phyloP scores from a whole-genome alignment of 2,113 vertebrate genomes.

The Xiphias gladius region DNA sequence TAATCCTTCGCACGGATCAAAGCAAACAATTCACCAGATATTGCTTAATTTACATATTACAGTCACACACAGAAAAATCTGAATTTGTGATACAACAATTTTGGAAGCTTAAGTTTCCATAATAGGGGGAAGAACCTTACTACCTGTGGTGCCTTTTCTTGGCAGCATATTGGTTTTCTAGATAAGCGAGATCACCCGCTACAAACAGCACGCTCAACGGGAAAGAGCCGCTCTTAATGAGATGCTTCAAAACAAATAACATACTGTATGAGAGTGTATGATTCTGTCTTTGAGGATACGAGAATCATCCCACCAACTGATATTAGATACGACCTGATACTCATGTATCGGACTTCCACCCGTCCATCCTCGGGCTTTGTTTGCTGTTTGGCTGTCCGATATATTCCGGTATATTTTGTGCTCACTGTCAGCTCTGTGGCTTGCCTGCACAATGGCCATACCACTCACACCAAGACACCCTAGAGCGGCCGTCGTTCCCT shows the following conservation, averaged over 20 bases:
- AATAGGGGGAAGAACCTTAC: neutral
- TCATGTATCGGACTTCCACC: conserved; percentile 39
- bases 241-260: conserved; percentile 28
- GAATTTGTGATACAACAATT: neutral
- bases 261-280: neutral
- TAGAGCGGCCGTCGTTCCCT: conserved; percentile 46
- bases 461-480: conserved; percentile 59
- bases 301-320: conserved; percentile 23
- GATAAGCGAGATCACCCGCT: neutral
- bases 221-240: conserved; percentile 35
- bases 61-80: neutral
- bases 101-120: neutral
- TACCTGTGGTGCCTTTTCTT: neutral
- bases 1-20: conserved; percentile 5
- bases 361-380: conserved; percentile 48
- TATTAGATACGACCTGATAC: conserved; percentile 41
- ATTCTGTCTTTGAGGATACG: conserved; percentile 1
- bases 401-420: conserved; percentile 34
- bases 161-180: conserved; percentile 1
- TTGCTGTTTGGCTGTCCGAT: conserved; percentile 53
- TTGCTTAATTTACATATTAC: conserved; percentile 26
- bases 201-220: neutral
- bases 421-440: conserved; percentile 51
- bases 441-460: conserved; percentile 55
- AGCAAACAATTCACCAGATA: conserved; percentile 18